These are phyloP conservation scores for Drosophila phalerata DNA, from an alignment of 2,888 invertebrate genomes.

Conservation along the genomic window DNA sequence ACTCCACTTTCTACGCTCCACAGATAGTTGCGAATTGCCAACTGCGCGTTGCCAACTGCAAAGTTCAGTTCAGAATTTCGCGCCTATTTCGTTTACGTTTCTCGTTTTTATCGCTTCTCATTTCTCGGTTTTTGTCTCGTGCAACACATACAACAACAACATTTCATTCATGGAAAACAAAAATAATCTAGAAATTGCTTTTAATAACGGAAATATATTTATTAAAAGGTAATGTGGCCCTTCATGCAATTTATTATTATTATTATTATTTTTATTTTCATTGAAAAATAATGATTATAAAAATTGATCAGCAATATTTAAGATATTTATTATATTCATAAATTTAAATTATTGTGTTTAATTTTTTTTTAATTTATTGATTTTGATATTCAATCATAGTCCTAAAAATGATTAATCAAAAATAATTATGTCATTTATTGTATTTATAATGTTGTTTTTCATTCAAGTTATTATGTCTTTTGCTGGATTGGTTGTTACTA, in stretches of 20 bases:
- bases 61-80: slow-evolving; percentile 53
- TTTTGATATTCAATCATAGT: too few relatives aligned
- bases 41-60: background rate
- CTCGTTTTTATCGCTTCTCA: slow-evolving; percentile 11
- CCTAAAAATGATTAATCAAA: too few relatives aligned
- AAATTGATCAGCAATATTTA: too few relatives aligned
- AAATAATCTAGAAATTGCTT: slow-evolving; percentile 85
- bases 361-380: too few relatives aligned
- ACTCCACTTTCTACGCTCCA: slow-evolving; percentile 15
- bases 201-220: slow-evolving; percentile 86
- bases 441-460: too few relatives aligned
- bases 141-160: slow-evolving; percentile 49
- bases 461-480: too few relatives aligned
- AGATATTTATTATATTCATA: too few relatives aligned
- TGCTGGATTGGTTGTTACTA: too few relatives aligned
- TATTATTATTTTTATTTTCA: background rate
- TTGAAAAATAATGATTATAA: background rate
- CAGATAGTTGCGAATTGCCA: slow-evolving; percentile 38
- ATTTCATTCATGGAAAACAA: slow-evolving; percentile 85
- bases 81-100: slow-evolving; percentile 65
- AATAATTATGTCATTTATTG: too few relatives aligned
- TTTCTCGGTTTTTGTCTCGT: slow-evolving; percentile 12
- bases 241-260: slow-evolving; percentile 26
- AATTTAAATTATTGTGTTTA: too few relatives aligned
- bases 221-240: slow-evolving; percentile 83